Evolutionary conservation across 2,113 vertebrate genomes (phyloP).

Genomic region (Lathamus discolor): DNA sequence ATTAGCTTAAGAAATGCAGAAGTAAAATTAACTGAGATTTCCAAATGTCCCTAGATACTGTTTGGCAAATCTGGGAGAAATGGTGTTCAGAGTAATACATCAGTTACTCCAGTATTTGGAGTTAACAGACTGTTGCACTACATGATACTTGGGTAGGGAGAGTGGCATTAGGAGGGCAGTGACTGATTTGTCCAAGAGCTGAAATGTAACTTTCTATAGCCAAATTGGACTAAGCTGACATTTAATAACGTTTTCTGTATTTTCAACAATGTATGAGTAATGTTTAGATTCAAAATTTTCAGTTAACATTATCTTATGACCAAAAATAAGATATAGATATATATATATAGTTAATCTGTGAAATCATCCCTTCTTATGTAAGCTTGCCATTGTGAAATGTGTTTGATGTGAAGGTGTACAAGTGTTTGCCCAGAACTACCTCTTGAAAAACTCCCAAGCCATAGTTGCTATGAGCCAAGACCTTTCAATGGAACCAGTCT

Average conservation of each 20-base stretch:
- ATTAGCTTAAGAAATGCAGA: conserved; percentile 6
- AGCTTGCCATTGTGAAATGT: not conserved
- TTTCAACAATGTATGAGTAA: not conserved
- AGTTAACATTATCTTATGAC: not conserved
- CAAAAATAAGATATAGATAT: not conserved
- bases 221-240: not conserved
- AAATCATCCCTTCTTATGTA: not conserved
- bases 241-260: not conserved
- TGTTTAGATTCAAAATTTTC: not conserved
- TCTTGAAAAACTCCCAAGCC: not conserved
- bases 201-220: not conserved
- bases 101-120: not conserved
- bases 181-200: not conserved
- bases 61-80: not conserved
- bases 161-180: not conserved
- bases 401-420: not conserved
- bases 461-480: not conserved
- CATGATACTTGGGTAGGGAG: not conserved
- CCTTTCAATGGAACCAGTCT: not conserved
- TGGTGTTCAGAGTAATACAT: not conserved
- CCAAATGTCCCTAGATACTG: not conserved
- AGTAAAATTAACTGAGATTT: conserved; percentile 6
- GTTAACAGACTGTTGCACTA: not conserved
- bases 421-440: not conserved
- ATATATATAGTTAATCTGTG: not conserved